These are phyloP conservation scores for Drosophila colorata DNA, from an alignment of 2,888 invertebrate genomes.

Conservation along the genomic window DNA sequence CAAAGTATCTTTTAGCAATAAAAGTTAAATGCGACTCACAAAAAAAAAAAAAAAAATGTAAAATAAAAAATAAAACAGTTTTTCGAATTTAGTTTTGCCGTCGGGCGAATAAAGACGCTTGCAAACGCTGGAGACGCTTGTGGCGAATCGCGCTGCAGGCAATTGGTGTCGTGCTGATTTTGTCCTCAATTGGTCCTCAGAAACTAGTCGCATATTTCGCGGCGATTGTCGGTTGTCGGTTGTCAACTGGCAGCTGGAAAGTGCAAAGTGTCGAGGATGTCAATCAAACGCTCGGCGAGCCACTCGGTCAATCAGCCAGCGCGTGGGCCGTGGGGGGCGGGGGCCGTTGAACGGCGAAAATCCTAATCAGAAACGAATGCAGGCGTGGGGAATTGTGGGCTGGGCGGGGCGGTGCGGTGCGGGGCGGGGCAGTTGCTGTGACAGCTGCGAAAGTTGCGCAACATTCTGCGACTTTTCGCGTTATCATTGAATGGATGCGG, in stretches of 20 bases:
- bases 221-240: neutral
- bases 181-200: constrained; percentile 19
- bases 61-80: neutral
- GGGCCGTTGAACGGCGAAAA: constrained; percentile 18
- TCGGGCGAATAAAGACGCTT: neutral
- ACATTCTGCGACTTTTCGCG: constrained; percentile 48
- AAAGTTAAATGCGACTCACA: neutral
- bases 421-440: constrained; percentile 14
- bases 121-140: too few relatives aligned
- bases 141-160: too few relatives aligned
- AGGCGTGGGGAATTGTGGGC: neutral
- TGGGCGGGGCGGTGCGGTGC: constrained; percentile 2
- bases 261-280: constrained; percentile 48
- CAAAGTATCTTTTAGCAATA: neutral
- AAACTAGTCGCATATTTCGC: constrained; percentile 4
- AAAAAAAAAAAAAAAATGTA: too few relatives aligned
- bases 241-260: constrained; percentile 19
- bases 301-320: constrained; percentile 40
- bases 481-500: constrained; percentile 38
- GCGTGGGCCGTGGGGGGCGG: neutral
- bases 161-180: constrained; percentile 8
- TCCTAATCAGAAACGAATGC: constrained; percentile 61
- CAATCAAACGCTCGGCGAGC: constrained; percentile 49
- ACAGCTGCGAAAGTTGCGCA: constrained; percentile 56
- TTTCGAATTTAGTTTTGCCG: neutral